A percentile compares a stretch with the other conserved stretches of the same genome.
Evolutionary conservation across 2,113 vertebrate species (phyloP).

Genomic region (Trichomycterus rosablanca): DNA sequence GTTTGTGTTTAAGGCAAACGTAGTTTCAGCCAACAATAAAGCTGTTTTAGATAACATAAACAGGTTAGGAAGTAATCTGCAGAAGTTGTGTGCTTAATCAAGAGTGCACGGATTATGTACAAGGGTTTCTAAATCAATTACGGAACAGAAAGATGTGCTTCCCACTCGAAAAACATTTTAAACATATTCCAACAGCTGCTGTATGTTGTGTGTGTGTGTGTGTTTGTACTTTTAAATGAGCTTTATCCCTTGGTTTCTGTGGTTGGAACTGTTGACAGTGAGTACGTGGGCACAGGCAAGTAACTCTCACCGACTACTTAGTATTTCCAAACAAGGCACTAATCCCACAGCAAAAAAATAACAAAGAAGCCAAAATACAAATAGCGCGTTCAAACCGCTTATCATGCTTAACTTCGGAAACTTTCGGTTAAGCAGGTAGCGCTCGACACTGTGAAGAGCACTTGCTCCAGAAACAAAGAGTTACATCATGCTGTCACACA

Average conservation of each 20-base stretch:
- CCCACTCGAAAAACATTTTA: conserved; percentile 32
- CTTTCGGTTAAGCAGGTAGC: neutral
- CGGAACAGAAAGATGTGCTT: conserved; percentile 35
- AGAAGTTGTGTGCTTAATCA: conserved; percentile 10
- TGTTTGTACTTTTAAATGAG: conserved; percentile 26
- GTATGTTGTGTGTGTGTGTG: conserved; percentile 31
- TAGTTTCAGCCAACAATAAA: too few species aligned
- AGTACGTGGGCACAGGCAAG: conserved; percentile 36
- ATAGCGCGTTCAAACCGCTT: neutral
- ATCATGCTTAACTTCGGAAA: neutral
- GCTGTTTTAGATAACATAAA: too few species aligned
- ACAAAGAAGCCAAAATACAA: neutral
- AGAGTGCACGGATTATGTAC: conserved; percentile 12
- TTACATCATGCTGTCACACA: conserved; percentile 73
- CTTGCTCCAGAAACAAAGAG: conserved; percentile 71
- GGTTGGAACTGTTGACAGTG: conserved; percentile 34
- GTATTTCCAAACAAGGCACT: conserved; percentile 29
- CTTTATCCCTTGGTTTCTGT: conserved; percentile 33
- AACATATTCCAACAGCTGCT: conserved; percentile 11
- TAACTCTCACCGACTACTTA: conserved; percentile 26
- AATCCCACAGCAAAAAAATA: conserved; percentile 13
- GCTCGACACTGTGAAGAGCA: conserved; percentile 4
- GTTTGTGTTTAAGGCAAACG: too few species aligned
- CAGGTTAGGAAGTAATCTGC: too few species aligned
- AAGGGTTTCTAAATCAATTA: conserved; percentile 30